phyloP scores from a whole-genome alignment of 2,797 vertebrate species.

The Sebastes hopkinsi region DNA sequence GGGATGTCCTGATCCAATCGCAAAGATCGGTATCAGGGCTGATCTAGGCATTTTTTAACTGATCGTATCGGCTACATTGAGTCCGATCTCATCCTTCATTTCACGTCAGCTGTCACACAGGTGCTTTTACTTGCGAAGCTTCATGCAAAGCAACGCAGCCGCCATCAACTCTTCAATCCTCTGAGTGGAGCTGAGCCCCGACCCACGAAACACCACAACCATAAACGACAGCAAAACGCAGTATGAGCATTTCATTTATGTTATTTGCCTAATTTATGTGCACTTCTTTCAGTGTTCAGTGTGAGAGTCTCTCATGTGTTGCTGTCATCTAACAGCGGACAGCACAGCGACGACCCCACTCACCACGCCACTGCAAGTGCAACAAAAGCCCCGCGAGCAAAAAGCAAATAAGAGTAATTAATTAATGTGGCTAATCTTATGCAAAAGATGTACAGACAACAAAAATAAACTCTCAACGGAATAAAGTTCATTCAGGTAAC shows the following conservation, averaged over 20 bases:
- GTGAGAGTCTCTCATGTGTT: too few relatives aligned
- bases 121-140: neutral
- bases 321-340: too few relatives aligned
- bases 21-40: neutral
- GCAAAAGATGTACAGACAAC: neutral
- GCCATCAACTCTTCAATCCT: too few relatives aligned
- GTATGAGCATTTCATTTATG: neutral
- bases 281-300: neutral
- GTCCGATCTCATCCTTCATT: neutral
- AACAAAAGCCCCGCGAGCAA: neutral
- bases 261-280: neutral
- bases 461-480: neutral
- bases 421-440: neutral
- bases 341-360: too few relatives aligned
- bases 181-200: neutral
- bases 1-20: neutral
- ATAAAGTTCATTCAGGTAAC: neutral
- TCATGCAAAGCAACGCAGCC: neutral
- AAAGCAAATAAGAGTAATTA: neutral
- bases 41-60: neutral
- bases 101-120: neutral
- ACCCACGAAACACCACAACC: neutral
- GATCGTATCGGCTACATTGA: neutral
- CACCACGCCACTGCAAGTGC: rapidly evolving
- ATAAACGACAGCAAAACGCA: neutral